These are phyloP conservation scores for Dolichoris vasculosae DNA, from an alignment of 1,140 invertebrate genomes.

Conservation along the genomic window DNA sequence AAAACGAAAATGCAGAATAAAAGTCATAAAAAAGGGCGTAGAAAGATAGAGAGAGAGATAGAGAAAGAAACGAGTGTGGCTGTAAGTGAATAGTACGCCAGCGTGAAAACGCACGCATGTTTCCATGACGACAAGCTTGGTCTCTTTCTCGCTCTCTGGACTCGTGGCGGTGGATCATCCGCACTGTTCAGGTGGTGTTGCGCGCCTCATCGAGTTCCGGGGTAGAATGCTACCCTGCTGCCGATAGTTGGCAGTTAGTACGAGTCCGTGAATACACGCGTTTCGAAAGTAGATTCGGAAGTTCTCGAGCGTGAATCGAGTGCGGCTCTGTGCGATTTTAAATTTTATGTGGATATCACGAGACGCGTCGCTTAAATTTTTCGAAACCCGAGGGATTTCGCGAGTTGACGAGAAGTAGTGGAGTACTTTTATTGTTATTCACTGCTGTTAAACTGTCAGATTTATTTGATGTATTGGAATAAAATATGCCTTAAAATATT, in stretches of 20 bases:
- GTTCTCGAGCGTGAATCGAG: too few species aligned
- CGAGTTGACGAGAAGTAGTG: too few species aligned
- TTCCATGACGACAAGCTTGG: slow-evolving; percentile 61
- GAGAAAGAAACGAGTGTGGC: slow-evolving; percentile 43
- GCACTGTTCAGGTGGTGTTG: background rate
- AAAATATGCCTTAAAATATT: too few species aligned
- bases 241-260: background rate
- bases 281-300: background rate
- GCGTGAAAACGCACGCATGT: slow-evolving; percentile 60
- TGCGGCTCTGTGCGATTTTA: background rate
- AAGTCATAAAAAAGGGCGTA: background rate
- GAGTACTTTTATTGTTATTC: too few species aligned
- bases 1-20: background rate
- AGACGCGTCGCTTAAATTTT: too few species aligned
- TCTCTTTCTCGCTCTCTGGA: background rate
- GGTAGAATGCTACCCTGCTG: background rate
- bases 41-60: background rate
- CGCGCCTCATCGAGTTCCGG: background rate
- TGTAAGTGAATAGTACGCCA: background rate
- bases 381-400: too few species aligned
- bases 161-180: background rate
- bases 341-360: background rate
- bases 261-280: slow-evolving; percentile 33
- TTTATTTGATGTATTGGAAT: too few species aligned
- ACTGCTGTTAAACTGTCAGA: too few species aligned